Base-by-base conservation (phyloP, 2,888 invertebrate species). In the Silvanus unidentatus region DNA sequence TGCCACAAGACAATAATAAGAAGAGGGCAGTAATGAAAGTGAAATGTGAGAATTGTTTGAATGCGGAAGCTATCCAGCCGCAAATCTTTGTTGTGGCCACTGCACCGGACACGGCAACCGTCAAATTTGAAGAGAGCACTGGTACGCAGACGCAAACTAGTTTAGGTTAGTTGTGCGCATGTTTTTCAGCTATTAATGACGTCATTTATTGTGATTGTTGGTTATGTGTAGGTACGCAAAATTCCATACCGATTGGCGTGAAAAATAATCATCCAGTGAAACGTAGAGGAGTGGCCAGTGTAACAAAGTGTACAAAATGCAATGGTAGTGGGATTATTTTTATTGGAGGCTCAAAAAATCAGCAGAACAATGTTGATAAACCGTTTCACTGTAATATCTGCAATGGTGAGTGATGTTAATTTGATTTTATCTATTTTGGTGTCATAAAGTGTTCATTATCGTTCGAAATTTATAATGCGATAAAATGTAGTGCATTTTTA, bases 361-460 rank as follows among this genome's bases (percentile, higher is more conserved):
- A 77, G 57, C 78, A 77, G 59, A 75, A 74, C 59, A 73, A 77
- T 40, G 79, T 76, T 54, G 89, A 90, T 58, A 91, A 91, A 72
- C 89, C 90, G 1, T 90, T 88, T 70, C 88, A 88, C 64, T 90
- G 90, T 72, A 89, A 89, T 65, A 88, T 91, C 57, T 91, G 90
- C 63, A 89, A 89, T 43, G 88, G 77, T 63, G 58, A 61, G 53
- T 57, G 11, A 9, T 5, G 4, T 12, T 32, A 32, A 9, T 12
- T 12, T 32, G 3, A 6, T 27, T 32, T 32, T n/a, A 12, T 5
- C 32, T 22, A 22, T 3, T 22, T 22, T 22, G 22, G 8, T 22
- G 22, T n/a, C n/a, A n/a, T n/a, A n/a, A n/a, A n/a, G n/a, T n/a
- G n/a, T n/a, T n/a, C n/a, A n/a, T n/a, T n/a, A n/a, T n/a, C n/a